Percentiles rank a stretch among this genome's conserved stretches.
phyloP scores from a whole-genome alignment of 2,888 invertebrate genomes.

The Seladonia tumulorum region DNA sequence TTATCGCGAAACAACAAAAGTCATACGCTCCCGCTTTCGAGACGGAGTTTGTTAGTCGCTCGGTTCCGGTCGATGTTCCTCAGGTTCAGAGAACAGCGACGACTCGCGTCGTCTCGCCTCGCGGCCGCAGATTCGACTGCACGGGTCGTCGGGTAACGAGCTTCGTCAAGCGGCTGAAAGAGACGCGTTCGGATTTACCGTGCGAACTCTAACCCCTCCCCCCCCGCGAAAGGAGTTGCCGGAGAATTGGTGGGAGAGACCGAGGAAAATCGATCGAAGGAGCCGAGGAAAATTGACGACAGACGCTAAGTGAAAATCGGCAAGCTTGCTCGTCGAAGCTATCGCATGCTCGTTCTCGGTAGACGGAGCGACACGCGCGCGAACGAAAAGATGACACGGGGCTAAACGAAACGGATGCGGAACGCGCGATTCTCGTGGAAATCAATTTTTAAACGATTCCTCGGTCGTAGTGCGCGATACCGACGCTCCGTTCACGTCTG shows the following conservation, averaged over 20 bases:
- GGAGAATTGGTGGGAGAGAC: not conserved
- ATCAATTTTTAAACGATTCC: not conserved
- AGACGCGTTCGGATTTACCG: constrained; percentile 4
- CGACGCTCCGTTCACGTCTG: not conserved
- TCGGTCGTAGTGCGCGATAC: not conserved
- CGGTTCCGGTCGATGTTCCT: not conserved
- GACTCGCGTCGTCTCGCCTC: not conserved
- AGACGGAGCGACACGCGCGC: not conserved
- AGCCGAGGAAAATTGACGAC: not conserved
- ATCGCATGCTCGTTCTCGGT: not conserved
- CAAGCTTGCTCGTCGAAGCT: not conserved
- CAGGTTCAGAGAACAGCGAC: not conserved
- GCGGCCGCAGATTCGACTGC: not conserved
- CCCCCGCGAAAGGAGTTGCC: not conserved
- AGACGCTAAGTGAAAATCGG: constrained; percentile 2
- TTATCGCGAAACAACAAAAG: not conserved
- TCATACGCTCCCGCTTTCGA: not conserved
- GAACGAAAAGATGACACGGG: not conserved
- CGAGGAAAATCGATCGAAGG: not conserved
- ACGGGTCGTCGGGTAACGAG: not conserved
- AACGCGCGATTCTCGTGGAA: not conserved
- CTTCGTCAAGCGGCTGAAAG: not conserved
- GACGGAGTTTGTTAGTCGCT: not conserved
- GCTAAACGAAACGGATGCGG: not conserved
- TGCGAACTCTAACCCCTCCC: not conserved